These are phyloP conservation scores for Drosophila virilis DNA, from an alignment of 1,140 invertebrate genomes.

Conservation along the genomic window DNA sequence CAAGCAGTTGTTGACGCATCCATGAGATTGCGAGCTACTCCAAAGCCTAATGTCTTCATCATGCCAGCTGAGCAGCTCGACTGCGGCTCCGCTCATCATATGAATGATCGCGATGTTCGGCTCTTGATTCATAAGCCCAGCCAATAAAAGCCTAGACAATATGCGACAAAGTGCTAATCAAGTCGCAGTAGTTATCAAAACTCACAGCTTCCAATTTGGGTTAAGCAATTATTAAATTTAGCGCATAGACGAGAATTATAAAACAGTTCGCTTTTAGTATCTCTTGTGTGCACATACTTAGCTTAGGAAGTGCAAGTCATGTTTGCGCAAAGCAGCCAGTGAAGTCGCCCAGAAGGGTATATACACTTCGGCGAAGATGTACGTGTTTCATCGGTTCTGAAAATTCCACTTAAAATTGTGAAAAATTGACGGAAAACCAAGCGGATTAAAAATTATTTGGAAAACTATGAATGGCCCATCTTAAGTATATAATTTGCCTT, in stretches of 20 bases:
- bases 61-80: too few species aligned
- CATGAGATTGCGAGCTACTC: constrained; percentile 14
- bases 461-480: too few species aligned
- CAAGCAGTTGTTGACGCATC: constrained; percentile 46
- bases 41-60: constrained; percentile 37
- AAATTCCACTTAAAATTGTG: too few species aligned
- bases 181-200: constrained; percentile 12
- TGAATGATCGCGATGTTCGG: background rate
- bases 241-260: constrained; percentile 12
- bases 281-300: constrained; percentile 9
- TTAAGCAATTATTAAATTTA: constrained; percentile 28
- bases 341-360: constrained; percentile 4
- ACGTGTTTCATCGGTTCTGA: too few species aligned
- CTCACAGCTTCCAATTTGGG: constrained; percentile 18
- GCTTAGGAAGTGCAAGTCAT: constrained; percentile 16
- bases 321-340: background rate
- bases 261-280: background rate
- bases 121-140: too few species aligned
- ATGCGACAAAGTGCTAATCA: constrained; percentile 23
- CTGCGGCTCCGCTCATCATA: too few species aligned
- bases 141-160: background rate
- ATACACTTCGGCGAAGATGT: too few species aligned
- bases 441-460: too few species aligned
- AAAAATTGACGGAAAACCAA: too few species aligned
- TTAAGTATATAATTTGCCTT: too few species aligned